Evolutionary conservation across 2,797 vertebrate species (phyloP).

Genomic region (Okamejei kenojei): DNA sequence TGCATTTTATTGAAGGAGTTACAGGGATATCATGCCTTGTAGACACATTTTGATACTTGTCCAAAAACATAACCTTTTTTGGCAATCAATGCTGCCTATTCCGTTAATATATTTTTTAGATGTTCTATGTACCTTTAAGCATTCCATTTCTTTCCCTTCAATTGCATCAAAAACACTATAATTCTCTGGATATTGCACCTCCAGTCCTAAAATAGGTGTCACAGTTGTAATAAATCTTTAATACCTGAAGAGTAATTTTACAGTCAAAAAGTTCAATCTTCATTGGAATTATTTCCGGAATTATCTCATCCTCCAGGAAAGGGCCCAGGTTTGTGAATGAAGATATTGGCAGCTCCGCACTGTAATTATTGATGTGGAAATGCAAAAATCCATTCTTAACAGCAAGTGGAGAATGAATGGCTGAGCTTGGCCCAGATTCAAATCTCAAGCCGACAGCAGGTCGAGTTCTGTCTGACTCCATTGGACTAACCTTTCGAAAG

Average conservation of each 20-base stretch:
- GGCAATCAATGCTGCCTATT: background rate
- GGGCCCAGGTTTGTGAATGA: constrained; percentile 74
- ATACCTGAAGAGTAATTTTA: constrained; percentile 75
- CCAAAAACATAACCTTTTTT: background rate
- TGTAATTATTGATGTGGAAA: constrained; percentile 62
- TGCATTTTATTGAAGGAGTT: background rate
- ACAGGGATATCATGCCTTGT: background rate
- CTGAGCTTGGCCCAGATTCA: constrained; percentile 67
- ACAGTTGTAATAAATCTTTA: background rate
- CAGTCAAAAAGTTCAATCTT: constrained; percentile 71
- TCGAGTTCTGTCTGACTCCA: constrained; percentile 42
- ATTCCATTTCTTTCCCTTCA: background rate
- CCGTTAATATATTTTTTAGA: background rate
- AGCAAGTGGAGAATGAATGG: constrained; percentile 59
- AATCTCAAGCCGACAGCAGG: constrained; percentile 65
- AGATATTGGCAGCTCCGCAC: constrained; percentile 70
- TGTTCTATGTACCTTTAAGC: background rate
- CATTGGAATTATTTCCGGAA: constrained; percentile 74
- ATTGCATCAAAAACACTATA: too few species aligned
- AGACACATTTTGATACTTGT: background rate
- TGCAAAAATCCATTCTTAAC: constrained; percentile 70
- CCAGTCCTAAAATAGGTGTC: background rate
- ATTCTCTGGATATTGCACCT: too few species aligned
- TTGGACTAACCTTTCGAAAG: constrained; percentile 43
- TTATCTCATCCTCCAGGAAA: constrained; percentile 86